Evolutionary conservation across 1,140 invertebrate species (phyloP), one percentile per base, ranked within the genome.

Genomic region (Anastrepha obliqua): DNA sequence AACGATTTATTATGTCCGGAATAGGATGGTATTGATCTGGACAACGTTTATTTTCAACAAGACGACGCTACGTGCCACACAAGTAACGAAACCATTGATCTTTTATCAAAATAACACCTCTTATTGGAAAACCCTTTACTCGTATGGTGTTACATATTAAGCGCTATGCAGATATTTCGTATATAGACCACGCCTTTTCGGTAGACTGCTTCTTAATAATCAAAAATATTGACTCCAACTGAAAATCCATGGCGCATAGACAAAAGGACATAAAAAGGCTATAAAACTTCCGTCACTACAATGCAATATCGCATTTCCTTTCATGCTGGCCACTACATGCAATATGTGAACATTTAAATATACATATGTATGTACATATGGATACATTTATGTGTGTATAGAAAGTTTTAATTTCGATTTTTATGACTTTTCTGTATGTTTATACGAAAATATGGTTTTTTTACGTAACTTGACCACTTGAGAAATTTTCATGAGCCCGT

Each of bases 381-480:
- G 42, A 51, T 55, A n/a, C n/a, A n/a, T n/a, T n/a, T 44, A 6
- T 2, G 44, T 20, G 9, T 20, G 13, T 81, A 55, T 55, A 55
- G 20, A 81, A 55, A 58, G 51, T 55, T 55, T 47, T 81, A 74
- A 5, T 74, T 74, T 20, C 47, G n/a, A 81, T 55, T 81, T 55
- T 81, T 55, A 81, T 6, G 47, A 81, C 44, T 58, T 81, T 74
- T 58, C 74, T 9, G 47, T 17, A 58, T 81, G 47, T 81, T 81
- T 81, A 81, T 81, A 55, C 20, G 74, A 81, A 81, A 81, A 55
- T 81, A 81, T 81, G 74, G 74, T 20, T 55, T 62, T 55, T 62
- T 81, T 74, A 47, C 67, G 39, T 74, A 74, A 74, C 67, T 74
- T 44, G 67, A 55, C 47, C 74, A 81, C 74, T 81, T 81, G 47